A percentile compares a stretch with the other conserved stretches of the same genome.
phyloP scores from a whole-genome alignment of 2,888 invertebrate species.

The Ferdinandea cuprea region DNA sequence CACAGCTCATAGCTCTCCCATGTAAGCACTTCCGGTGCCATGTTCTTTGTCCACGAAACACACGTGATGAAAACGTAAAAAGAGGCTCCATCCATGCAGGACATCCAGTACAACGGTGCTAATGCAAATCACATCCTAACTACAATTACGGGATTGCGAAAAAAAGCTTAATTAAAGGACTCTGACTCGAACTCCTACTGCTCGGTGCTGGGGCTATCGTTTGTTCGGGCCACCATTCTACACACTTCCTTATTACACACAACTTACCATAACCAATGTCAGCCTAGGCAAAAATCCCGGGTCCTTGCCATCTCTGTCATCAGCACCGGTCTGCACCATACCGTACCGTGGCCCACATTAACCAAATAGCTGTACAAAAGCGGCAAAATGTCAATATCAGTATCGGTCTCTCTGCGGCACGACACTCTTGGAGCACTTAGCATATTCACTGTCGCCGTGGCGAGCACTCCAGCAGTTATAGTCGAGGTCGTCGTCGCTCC shows the following conservation, averaged over 20 bases:
- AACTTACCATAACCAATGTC: conserved; percentile 69
- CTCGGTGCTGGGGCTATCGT: too few species aligned
- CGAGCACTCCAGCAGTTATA: conserved; percentile 17
- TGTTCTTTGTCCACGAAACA: conserved; percentile 24
- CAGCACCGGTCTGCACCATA: conserved; percentile 41
- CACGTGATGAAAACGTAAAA: conserved; percentile 16
- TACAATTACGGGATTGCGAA: conserved; percentile 57
- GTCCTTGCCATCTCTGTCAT: conserved; percentile 47
- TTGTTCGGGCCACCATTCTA: conserved; percentile 4
- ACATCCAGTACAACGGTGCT: conserved; percentile 67
- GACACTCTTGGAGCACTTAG: conserved; percentile 68
- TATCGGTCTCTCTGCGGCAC: conserved; percentile 70
- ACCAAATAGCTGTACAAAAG: conserved; percentile 71
- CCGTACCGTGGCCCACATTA: conserved; percentile 57
- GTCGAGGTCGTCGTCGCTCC: conserved; percentile 1
- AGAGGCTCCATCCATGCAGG: conserved; percentile 44
- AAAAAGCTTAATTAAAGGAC: conserved; percentile 62
- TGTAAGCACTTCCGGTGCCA: conserved; percentile 43
- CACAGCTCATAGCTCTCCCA: neutral
- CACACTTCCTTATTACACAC: conserved; percentile 62
- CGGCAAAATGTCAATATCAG: conserved; percentile 72
- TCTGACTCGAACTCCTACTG: too few species aligned
- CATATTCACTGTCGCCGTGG: conserved; percentile 60
- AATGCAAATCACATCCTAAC: conserved; percentile 72
- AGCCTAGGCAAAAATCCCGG: conserved; percentile 48